Conservation (phyloP, 2,113 vertebrate genomes). For the Macquaria australasica region DNA sequence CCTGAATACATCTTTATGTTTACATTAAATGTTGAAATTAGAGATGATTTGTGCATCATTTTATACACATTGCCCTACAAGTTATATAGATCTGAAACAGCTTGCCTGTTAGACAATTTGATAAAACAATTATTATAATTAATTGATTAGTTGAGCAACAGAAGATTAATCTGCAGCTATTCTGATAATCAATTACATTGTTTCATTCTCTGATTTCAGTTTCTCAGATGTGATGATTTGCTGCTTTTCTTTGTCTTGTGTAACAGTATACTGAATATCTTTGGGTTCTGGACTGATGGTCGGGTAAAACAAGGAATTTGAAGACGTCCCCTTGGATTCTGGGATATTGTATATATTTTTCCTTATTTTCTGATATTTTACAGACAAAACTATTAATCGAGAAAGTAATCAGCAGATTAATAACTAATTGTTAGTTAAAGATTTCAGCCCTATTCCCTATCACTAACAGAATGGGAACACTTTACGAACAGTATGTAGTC, state of each 20-base stretch:
- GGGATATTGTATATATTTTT: not conserved
- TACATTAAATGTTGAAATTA: not conserved
- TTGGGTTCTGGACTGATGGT: not conserved
- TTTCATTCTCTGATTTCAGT: not conserved
- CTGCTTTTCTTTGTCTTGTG: not conserved
- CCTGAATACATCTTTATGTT: not conserved
- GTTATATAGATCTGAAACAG: not conserved
- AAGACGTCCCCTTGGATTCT: not conserved
- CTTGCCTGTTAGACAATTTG: not conserved
- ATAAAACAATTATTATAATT: not conserved
- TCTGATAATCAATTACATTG: not conserved
- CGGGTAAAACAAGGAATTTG: not conserved
- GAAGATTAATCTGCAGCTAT: not conserved
- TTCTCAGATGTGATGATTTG: not conserved
- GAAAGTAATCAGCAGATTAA: not conserved
- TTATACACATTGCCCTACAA: not conserved
- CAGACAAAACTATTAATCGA: too few relatives aligned
- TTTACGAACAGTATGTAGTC: not conserved
- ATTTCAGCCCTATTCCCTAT: not conserved
- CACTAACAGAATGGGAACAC: not conserved
- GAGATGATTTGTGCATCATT: not conserved
- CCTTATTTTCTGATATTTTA: not conserved
- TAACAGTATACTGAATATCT: not conserved
- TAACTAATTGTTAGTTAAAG: not conserved
- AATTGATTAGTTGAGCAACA: not conserved